Evolutionary conservation across 2,888 invertebrate genomes (phyloP).

Genomic region (Campoletis raptor): DNA sequence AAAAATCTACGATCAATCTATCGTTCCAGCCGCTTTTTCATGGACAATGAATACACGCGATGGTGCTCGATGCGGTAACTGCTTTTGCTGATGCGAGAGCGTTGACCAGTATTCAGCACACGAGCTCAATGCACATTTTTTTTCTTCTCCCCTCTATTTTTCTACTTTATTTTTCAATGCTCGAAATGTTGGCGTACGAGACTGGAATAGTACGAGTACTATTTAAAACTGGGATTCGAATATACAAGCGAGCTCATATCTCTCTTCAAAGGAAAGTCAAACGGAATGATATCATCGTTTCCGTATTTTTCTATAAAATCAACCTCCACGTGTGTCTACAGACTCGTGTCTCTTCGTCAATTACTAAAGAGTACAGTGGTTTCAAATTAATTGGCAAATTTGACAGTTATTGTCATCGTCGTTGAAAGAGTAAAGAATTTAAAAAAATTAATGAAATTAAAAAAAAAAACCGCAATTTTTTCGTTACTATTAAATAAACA

Average conservation of each 20-base stretch:
- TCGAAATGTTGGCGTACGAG: conserved; percentile 40
- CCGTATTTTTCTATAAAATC: conserved; percentile 15
- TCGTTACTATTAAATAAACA: too few relatives aligned
- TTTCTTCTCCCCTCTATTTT: not conserved
- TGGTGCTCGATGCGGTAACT: conserved; percentile 16
- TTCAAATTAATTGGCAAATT: not conserved
- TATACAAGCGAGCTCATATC: not conserved
- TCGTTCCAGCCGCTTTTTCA: conserved; percentile 44
- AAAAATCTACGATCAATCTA: conserved; percentile 27
- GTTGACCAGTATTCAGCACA: conserved; percentile 59
- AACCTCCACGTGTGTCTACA: not conserved
- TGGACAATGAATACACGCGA: conserved; percentile 22
- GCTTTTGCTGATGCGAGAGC: conserved; percentile 34
- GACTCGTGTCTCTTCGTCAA: not conserved
- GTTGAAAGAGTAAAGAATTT: too few relatives aligned
- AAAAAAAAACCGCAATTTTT: too few relatives aligned
- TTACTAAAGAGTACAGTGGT: not conserved
- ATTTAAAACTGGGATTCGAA: conserved; percentile 35
- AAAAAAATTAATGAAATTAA: too few relatives aligned
- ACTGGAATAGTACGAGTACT: conserved; percentile 42
- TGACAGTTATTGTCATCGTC: too few relatives aligned
- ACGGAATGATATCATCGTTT: conserved; percentile 24
- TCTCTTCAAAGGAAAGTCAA: conserved; percentile 11
- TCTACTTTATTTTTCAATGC: conserved; percentile 47
- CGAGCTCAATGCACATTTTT: conserved; percentile 24